Evolutionary conservation across 2,113 vertebrate species (phyloP).

Genomic region (Ranitomeya variabilis): DNA sequence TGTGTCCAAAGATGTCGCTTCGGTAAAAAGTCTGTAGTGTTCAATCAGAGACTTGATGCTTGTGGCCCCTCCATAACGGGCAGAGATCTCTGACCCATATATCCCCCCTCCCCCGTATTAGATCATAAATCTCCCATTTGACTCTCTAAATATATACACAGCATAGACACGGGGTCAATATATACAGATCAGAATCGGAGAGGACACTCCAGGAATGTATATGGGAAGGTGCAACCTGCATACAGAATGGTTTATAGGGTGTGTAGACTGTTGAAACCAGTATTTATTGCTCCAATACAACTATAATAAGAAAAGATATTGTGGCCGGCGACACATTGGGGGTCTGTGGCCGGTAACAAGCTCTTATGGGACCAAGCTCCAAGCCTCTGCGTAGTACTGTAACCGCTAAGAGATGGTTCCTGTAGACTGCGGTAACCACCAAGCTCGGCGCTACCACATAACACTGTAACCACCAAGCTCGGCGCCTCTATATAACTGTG

Average conservation of each 20-base stretch:
- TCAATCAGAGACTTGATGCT: conserved; percentile 7
- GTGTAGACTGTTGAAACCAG: neutral
- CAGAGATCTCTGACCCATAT: neutral
- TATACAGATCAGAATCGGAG: neutral
- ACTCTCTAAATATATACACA: neutral
- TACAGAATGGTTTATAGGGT: neutral
- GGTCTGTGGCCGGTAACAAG: no score
- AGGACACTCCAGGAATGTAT: neutral
- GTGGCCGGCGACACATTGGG: no score
- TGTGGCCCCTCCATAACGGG: neutral
- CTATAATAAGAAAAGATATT: neutral
- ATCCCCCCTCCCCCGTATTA: neutral
- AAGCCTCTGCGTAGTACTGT: no score
- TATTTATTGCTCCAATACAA: neutral
- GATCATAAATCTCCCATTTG: neutral
- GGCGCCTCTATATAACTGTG: no score
- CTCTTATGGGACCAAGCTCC: no score
- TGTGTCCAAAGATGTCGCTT: neutral
- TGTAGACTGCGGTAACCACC: no score
- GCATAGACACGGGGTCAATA: neutral
- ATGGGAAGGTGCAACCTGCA: neutral
- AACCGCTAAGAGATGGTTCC: no score
- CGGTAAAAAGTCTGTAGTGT: neutral
- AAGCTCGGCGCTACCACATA: no score
- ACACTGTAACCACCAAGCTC: no score